These are phyloP conservation scores for Stichopus horrens DNA, from an alignment of 53 echinoderm and acorn worm species.

Conservation along the genomic window DNA sequence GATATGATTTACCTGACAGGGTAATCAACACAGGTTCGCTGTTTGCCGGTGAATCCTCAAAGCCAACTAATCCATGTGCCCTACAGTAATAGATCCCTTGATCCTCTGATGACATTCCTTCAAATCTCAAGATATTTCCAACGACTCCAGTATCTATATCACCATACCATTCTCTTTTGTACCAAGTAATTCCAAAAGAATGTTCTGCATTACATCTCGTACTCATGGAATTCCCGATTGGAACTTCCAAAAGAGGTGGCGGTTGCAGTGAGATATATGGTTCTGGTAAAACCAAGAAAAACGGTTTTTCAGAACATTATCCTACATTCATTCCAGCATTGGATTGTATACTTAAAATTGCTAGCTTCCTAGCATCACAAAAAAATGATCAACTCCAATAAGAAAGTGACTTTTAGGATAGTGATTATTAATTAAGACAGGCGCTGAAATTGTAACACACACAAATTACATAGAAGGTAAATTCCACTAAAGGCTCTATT, in stretches of 20 bases:
- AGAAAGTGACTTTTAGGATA: too few relatives aligned
- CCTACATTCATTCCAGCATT: too few relatives aligned
- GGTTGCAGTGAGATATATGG: neutral
- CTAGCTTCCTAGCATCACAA: too few relatives aligned
- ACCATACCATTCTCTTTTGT: neutral
- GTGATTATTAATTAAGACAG: too few relatives aligned
- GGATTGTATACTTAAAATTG: too few relatives aligned
- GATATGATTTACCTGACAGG: neutral
- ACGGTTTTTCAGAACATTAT: too few relatives aligned
- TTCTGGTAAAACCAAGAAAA: neutral
- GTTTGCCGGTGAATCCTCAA: neutral
- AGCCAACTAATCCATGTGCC: neutral
- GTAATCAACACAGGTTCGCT: neutral
- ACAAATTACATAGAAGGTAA: too few relatives aligned
- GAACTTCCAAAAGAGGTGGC: neutral
- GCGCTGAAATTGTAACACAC: too few relatives aligned
- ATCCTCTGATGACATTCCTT: neutral
- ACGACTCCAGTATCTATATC: neutral
- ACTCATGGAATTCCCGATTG: neutral
- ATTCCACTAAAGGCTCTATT: too few relatives aligned
- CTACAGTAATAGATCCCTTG: neutral
- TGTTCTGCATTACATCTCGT: neutral
- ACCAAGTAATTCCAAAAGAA: neutral
- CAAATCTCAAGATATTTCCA: slow-evolving; percentile 1
- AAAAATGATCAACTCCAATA: too few relatives aligned